phyloP scores from a whole-genome alignment of 2,113 vertebrate genomes.

The Ictalurus punctatus region DNA sequence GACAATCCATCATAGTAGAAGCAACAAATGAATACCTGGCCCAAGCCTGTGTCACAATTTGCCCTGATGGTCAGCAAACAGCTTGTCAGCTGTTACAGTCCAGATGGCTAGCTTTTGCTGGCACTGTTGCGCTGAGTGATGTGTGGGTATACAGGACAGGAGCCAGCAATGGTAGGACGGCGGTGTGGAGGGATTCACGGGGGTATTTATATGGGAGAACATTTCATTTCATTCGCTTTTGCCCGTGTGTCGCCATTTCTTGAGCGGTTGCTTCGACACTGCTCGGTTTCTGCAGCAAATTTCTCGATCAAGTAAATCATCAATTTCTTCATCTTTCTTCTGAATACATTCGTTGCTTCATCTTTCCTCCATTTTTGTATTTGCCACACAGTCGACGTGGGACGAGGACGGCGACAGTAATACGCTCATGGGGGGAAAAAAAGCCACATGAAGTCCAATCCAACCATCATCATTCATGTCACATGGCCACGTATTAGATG shows the following conservation, averaged over 20 bases:
- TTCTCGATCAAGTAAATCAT: background rate
- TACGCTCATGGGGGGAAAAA: background rate
- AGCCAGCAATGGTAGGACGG: background rate
- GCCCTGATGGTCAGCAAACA: background rate
- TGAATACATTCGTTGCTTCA: background rate
- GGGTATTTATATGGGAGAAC: background rate
- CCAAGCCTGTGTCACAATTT: background rate
- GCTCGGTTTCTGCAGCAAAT: background rate
- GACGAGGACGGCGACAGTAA: background rate
- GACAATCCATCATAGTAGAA: background rate
- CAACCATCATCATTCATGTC: background rate
- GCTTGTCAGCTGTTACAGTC: background rate
- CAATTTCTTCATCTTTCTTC: background rate
- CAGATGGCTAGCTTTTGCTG: background rate
- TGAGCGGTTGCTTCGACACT: background rate
- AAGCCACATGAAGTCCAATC: background rate
- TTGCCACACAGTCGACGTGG: background rate
- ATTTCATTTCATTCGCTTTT: background rate
- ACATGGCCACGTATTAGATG: background rate
- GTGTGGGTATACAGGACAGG: background rate
- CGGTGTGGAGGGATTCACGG: background rate
- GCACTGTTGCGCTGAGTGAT: background rate
- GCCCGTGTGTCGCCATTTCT: background rate
- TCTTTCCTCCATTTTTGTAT: background rate
- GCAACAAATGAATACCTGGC: background rate